phyloP scores from a whole-genome alignment of 2,888 invertebrate species.

The Drosophila kanekoi region DNA sequence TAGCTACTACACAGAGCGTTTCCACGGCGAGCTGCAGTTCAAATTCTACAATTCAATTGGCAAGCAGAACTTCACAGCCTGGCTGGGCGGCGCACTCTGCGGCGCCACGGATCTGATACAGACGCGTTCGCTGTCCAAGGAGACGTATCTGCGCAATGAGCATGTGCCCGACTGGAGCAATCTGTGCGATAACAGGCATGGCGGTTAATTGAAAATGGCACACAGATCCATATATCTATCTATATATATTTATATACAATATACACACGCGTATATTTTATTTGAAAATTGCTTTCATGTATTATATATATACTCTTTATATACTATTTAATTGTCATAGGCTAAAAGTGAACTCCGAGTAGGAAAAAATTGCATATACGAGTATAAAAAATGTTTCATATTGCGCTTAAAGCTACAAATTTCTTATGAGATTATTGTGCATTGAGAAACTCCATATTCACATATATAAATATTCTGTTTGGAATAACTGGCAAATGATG shows the following conservation, averaged over 20 bases:
- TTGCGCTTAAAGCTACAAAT: conserved; percentile 39
- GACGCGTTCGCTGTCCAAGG: conserved; percentile 90
- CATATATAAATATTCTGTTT: conserved; percentile 1
- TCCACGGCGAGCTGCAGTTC: conserved; percentile 86
- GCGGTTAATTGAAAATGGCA: too few species aligned
- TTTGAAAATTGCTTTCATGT: conserved; percentile 21
- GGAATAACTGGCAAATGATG: conserved; percentile 21
- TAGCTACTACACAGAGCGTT: conserved; percentile 87
- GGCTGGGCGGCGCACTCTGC: conserved; percentile 94
- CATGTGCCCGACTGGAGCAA: conserved; percentile 93
- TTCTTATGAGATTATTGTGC: conserved; percentile 47
- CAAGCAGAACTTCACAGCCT: conserved; percentile 92
- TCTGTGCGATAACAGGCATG: conserved; percentile 81
- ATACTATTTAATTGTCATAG: conserved; percentile 21
- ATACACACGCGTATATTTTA: conserved; percentile 22
- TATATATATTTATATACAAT: conserved; percentile 10
- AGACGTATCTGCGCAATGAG: conserved; percentile 89
- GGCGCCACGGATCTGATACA: conserved; percentile 91
- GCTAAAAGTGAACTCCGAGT: conserved; percentile 58
- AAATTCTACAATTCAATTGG: conserved; percentile 93
- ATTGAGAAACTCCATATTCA: conserved; percentile 26
- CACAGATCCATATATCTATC: conserved; percentile 1
- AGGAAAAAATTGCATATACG: conserved; percentile 49
- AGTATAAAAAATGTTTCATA: conserved; percentile 51
- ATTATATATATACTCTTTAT: too few species aligned